Conservation (phyloP, 1,140 invertebrate genomes). For the Megathymus violae region DNA sequence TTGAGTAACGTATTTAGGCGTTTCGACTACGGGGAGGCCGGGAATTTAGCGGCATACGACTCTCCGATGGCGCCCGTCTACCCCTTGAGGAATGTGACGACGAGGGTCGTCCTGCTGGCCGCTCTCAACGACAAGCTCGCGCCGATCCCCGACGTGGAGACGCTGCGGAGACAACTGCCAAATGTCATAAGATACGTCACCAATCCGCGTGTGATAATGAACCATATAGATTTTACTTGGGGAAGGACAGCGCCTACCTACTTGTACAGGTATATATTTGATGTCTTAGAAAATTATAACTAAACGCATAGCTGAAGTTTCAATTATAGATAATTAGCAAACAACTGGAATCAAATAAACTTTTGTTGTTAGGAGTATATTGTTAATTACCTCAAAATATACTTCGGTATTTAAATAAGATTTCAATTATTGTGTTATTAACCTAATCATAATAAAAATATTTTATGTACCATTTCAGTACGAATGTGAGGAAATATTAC, state of each 20-base stretch:
- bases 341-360: no score
- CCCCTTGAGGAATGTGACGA: conserved; percentile 78
- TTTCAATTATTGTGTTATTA: no score
- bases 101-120: conserved; percentile 84
- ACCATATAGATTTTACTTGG: conserved; percentile 37
- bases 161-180: conserved; percentile 69
- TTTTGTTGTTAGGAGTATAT: no score
- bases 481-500: neutral
- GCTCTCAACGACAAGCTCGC: conserved; percentile 86
- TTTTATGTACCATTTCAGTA: neutral
- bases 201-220: conserved; percentile 32
- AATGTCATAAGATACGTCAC: conserved; percentile 49
- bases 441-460: no score
- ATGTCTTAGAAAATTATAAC: conserved; percentile 12
- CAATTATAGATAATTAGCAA: no score
- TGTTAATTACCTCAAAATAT: no score
- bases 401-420: no score
- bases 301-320: neutral
- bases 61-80: conserved; percentile 81
- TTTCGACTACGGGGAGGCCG: conserved; percentile 79
- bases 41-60: conserved; percentile 80
- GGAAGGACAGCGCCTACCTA: conserved; percentile 12
- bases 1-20: conserved; percentile 57
- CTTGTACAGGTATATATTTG: conserved; percentile 20
- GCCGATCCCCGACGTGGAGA: conserved; percentile 79